A percentile compares a stretch with the other conserved stretches of the same genome.
phyloP scores from a whole-genome alignment of 2,797 vertebrate species.

The Buceros bicornis region DNA sequence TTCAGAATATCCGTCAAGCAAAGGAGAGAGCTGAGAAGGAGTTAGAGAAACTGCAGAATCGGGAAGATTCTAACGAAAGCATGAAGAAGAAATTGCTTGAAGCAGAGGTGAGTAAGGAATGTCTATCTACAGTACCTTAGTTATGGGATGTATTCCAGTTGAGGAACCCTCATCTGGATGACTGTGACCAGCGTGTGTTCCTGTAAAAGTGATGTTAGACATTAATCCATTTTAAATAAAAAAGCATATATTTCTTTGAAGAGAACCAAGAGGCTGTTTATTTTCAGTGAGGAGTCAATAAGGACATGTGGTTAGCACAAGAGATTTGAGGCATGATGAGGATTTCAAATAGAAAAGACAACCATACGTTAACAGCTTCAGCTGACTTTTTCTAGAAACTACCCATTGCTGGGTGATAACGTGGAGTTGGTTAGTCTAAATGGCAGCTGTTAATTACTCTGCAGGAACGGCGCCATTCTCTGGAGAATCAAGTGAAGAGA shows the following conservation, averaged over 20 bases:
- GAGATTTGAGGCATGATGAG: neutral
- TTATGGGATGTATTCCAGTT: neutral
- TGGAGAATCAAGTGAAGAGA: slow-evolving; percentile 98
- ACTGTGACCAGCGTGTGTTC: neutral
- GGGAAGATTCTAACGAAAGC: slow-evolving; percentile 93
- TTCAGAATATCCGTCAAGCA: slow-evolving; percentile 91
- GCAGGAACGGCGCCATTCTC: slow-evolving; percentile 95
- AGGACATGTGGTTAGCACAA: neutral
- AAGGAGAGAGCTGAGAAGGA: slow-evolving; percentile 94
- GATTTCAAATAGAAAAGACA: neutral
- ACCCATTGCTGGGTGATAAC: neutral
- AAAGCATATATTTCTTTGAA: neutral
- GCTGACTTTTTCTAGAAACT: neutral
- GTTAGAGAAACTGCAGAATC: slow-evolving; percentile 91
- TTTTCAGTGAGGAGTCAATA: neutral
- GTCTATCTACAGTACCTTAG: neutral
- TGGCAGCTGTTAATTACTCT: slow-evolving; percentile 25
- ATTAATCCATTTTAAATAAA: neutral
- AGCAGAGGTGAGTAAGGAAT: slow-evolving; percentile 86
- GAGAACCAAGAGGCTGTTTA: neutral
- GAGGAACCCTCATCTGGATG: neutral
- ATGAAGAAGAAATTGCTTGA: slow-evolving; percentile 93
- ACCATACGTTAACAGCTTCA: neutral
- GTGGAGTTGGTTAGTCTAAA: neutral
- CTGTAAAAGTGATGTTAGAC: neutral